Conservation (phyloP, 2,888 invertebrate species). For the Physocephala rufipes region DNA sequence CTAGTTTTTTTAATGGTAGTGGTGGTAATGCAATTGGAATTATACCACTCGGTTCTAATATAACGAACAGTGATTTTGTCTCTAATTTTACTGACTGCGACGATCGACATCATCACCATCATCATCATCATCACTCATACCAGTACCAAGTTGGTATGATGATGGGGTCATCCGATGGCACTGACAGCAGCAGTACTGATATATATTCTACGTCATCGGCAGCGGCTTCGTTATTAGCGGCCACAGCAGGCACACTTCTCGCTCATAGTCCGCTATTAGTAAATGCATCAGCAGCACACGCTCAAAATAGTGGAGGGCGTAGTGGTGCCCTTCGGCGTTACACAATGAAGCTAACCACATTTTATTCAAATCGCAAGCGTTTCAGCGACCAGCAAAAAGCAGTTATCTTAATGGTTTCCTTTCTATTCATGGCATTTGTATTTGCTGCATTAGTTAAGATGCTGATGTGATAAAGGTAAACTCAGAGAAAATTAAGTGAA, state of each 20-base stretch:
- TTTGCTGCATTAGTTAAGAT: conserved; percentile 63
- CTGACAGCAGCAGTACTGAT: conserved; percentile 39
- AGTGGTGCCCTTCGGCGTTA: conserved; percentile 65
- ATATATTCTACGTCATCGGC: conserved; percentile 44
- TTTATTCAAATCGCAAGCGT: conserved; percentile 62
- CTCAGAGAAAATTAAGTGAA: conserved; percentile 12
- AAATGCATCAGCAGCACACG: conserved; percentile 51
- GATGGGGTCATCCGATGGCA: conserved; percentile 9
- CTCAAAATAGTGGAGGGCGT: conserved; percentile 50
- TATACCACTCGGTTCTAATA: conserved; percentile 50
- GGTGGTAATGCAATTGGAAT: conserved; percentile 52
- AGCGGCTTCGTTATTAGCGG: conserved; percentile 48
- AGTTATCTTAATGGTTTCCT: conserved; percentile 62
- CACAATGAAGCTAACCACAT: conserved; percentile 60
- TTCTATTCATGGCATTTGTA: conserved; percentile 62
- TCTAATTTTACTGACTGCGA: conserved; percentile 58
- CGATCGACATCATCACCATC: conserved; percentile 61
- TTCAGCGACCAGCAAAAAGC: conserved; percentile 64
- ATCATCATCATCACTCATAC: conserved; percentile 62
- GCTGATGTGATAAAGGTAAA: conserved; percentile 54
- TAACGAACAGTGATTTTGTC: conserved; percentile 55
- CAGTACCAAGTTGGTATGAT: conserved; percentile 45
- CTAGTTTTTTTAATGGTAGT: conserved; percentile 40
- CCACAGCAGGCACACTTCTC: conserved; percentile 40
- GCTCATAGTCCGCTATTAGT: conserved; percentile 45